These are phyloP conservation scores for Panulirus ornatus DNA, from an alignment of 1,140 invertebrate species.

Conservation along the genomic window DNA sequence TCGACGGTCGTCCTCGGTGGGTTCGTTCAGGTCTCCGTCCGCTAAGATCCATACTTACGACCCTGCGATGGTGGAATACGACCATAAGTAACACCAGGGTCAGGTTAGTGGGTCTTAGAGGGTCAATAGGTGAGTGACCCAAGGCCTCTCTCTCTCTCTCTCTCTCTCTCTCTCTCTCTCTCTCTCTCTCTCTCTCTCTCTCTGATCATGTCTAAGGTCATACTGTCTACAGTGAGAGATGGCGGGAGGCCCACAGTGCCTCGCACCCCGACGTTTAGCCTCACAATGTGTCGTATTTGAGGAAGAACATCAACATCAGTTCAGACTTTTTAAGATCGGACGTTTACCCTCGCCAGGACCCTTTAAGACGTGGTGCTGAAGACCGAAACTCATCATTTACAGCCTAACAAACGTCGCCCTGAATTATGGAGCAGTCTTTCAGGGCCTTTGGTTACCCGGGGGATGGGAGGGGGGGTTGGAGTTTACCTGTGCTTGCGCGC, in stretches of 20 bases:
- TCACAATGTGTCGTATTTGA: constrained; percentile 6
- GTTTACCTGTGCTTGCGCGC: too few relatives aligned
- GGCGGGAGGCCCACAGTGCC: background rate
- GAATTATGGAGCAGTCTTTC: background rate
- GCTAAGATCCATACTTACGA: too few relatives aligned
- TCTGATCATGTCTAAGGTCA: background rate
- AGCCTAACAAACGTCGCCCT: background rate
- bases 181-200: constrained; percentile 21
- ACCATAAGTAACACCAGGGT: too few relatives aligned
- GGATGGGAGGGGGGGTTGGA: background rate
- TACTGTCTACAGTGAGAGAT: background rate
- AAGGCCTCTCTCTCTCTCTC: too few relatives aligned
- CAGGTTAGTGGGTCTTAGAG: too few relatives aligned
- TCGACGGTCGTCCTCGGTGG: too few relatives aligned
- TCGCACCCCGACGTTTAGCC: background rate
- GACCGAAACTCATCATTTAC: background rate
- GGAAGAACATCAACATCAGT: constrained; percentile 5
- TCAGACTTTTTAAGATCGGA: background rate
- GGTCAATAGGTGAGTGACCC: background rate
- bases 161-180: background rate
- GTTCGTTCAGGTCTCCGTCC: too few relatives aligned
- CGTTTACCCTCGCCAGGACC: background rate
- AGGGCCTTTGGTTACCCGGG: background rate
- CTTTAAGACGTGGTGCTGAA: background rate
- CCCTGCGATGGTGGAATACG: too few relatives aligned